Percentiles rank a stretch among this genome's conserved stretches.
Evolutionary conservation across 2,113 vertebrate species (phyloP).

Genomic region (Dicaeum eximium): DNA sequence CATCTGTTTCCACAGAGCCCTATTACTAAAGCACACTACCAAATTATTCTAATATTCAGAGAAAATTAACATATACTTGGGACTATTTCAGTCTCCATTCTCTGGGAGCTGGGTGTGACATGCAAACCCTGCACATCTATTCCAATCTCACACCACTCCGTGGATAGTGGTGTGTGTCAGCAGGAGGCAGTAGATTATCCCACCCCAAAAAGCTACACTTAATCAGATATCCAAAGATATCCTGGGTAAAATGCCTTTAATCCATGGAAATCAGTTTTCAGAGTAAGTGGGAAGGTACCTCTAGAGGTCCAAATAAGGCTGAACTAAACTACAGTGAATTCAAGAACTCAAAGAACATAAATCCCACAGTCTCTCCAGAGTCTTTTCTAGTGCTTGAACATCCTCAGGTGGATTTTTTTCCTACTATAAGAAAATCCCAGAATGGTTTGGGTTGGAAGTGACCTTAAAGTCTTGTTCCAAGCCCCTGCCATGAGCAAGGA

Average conservation of each 20-base stretch:
- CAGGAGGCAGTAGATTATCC: neutral
- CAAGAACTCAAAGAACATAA: neutral
- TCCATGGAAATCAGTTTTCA: neutral
- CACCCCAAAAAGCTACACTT: neutral
- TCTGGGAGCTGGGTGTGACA: neutral
- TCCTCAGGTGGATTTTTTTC: neutral
- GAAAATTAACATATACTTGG: neutral
- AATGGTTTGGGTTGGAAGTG: neutral
- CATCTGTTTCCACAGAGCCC: neutral
- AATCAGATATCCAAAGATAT: neutral
- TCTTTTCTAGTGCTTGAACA: neutral
- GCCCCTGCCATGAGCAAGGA: neutral
- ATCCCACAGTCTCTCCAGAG: neutral
- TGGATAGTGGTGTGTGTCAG: neutral
- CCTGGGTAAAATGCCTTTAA: neutral
- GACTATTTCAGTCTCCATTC: neutral
- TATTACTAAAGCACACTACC: neutral
- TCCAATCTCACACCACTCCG: neutral
- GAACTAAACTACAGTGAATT: neutral
- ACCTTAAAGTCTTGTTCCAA: neutral
- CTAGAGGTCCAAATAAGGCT: neutral
- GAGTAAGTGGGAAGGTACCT: neutral
- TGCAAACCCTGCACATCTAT: neutral
- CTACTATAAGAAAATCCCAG: neutral
- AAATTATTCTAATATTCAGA: neutral